Evolutionary conservation across 2,113 vertebrate species (phyloP), one percentile per base, ranked within the genome.

Genomic region (Vidua chalybeata): DNA sequence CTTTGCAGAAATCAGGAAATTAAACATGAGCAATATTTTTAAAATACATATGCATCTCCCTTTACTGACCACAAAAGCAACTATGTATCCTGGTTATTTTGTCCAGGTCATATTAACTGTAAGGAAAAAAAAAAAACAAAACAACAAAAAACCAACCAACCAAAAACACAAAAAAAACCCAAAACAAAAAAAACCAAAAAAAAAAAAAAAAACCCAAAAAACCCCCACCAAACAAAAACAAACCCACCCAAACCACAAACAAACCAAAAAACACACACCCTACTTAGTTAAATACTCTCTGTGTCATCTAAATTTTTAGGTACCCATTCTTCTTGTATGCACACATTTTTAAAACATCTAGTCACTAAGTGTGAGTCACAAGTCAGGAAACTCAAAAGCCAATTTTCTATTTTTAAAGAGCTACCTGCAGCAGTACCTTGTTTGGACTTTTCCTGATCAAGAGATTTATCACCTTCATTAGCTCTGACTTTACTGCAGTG

Each of bases 311-410:
- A 88, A 80, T 46, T 88, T 89, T 74, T 55, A 92, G 67, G 75
- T 21, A 94, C 43, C 48, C 51, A 88, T 62, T 93, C 82, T 87
- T 94, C 85, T 71, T 66, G 63, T 48, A 71, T 1, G 39, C 21
- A 74, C 43, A 73, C 79, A 96, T 88, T 95, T 96, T 75, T 82
- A 61, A 93, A 87, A 72, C 24, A 61, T 45, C 81, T 78, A 84
- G 71, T 93, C 96, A 95, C 39, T 54, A 1, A 41, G 55, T 18
- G 31, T 62, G 90, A 95, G 79, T 94, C 89, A 96, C 46, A 80
- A 87, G 28, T n/a, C 84, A 85, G 85, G 56, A 94, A 93, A 88
- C 11, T 51, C 24, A 55, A 82, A 80, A 80, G 58, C 35, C 63
- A 26, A 37, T 93, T 66, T 89, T 90, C 59, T 83, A 26, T 54